These are phyloP conservation scores for Fragariocoptes setiger DNA, from an alignment of 1,140 invertebrate species.

Conservation along the genomic window DNA sequence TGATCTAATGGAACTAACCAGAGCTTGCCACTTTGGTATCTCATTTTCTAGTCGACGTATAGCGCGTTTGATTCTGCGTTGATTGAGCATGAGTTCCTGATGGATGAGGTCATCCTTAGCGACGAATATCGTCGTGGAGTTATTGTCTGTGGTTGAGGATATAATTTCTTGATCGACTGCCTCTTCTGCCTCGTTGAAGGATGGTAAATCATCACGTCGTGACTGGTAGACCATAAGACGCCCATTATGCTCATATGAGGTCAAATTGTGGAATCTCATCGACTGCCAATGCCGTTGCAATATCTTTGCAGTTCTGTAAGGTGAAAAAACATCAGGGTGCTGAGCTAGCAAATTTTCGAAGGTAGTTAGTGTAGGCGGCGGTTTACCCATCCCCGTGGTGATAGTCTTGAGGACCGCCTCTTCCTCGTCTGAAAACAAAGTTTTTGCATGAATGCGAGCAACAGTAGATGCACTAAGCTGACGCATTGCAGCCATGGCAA, in stretches of 20 bases:
- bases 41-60: constrained; percentile 64
- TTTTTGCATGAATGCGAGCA: constrained; percentile 47
- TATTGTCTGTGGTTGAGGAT: background rate
- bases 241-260: constrained; percentile 12
- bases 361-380: constrained; percentile 32
- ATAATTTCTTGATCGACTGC: constrained; percentile 22
- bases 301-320: constrained; percentile 46
- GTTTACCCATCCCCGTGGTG: constrained; percentile 23
- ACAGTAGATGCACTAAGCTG: constrained; percentile 70
- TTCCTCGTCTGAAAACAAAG: constrained; percentile 57
- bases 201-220: constrained; percentile 31
- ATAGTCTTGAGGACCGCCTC: constrained; percentile 51
- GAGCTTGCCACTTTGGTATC: constrained; percentile 57
- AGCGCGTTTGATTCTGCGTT: constrained; percentile 35
- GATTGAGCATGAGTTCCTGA: constrained; percentile 17
- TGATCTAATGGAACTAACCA: constrained; percentile 54
- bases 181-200: constrained; percentile 74
- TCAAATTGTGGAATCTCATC: constrained; percentile 63
- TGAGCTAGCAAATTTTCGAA: constrained; percentile 60
- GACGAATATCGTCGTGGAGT: background rate
- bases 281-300: constrained; percentile 62
- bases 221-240: constrained; percentile 19
- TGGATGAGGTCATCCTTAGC: constrained; percentile 7
- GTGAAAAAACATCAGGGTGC: constrained; percentile 52
- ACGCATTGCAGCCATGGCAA: constrained; percentile 62